These are phyloP conservation scores for Limnephilus rhombicus DNA, from an alignment of 2,888 invertebrate genomes.

Conservation along the genomic window DNA sequence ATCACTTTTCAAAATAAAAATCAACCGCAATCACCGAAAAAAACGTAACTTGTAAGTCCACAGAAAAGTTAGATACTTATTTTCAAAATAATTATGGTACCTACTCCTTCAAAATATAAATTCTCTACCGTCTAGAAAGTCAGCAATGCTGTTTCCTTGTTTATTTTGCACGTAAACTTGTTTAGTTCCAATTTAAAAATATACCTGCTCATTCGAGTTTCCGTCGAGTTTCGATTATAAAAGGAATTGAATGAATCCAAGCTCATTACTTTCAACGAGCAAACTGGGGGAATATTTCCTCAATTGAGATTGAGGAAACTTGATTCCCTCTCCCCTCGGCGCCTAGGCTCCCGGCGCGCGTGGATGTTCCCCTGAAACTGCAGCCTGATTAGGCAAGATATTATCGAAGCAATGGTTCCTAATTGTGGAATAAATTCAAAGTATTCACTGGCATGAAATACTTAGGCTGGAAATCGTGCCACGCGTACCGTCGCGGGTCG, in stretches of 20 bases:
- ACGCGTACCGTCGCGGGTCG: no score
- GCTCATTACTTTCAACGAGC: slow-evolving; percentile 20
- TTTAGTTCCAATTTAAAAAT: not conserved
- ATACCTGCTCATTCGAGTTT: slow-evolving; percentile 2
- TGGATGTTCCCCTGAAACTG: not conserved
- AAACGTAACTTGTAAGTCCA: no score
- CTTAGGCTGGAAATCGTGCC: not conserved
- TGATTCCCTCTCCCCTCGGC: not conserved
- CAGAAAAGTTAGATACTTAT: not conserved
- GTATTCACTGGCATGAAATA: not conserved
- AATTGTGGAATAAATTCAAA: not conserved
- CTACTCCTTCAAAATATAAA: not conserved
- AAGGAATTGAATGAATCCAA: not conserved
- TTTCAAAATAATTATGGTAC: not conserved
- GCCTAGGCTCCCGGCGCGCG: not conserved
- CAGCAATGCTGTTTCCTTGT: not conserved
- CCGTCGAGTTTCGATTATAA: slow-evolving; percentile 9
- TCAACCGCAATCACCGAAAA: no score
- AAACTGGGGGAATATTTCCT: not conserved
- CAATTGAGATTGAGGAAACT: not conserved
- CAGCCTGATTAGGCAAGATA: not conserved
- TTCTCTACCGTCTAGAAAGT: not conserved
- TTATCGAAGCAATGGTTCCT: not conserved
- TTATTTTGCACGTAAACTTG: not conserved
- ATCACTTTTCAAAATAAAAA: no score